Evolutionary conservation across 1,140 invertebrate genomes (phyloP), one percentile per base, ranked within the genome.

Genomic region (Aphelinus atriplicis): DNA sequence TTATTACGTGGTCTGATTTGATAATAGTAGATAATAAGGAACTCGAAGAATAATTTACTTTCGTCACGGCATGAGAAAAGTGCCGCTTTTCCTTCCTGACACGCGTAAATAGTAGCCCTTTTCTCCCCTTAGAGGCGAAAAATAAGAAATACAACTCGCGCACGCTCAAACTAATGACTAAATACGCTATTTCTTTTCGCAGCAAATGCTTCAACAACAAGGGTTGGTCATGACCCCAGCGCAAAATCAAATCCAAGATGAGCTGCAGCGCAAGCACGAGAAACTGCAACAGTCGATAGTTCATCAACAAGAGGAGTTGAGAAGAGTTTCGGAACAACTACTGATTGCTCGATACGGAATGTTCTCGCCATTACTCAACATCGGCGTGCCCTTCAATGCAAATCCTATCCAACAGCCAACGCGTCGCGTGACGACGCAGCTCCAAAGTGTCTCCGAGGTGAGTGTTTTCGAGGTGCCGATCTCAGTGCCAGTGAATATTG

Each of bases 221-320:
- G 88, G 84, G 53, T 82, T 90, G 26, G 82, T 89, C 2, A 89
- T 94, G 80, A 90, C 90, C 42, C 88, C 91, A 0, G 89, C 90
- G 6, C 93, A 93, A 80, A 90, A 89, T 51, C 92, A 93, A 79
- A 86, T 93, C 58, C 89, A 90, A 71, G 93, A 93, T 80, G 93
- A 95, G 84, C 83, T 96, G 80, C 93, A 95, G 82, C 90, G 92
- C 2, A 96, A 96, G 79, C 95, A 96, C 78, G 94, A 94, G 78
- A 92, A 96, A 83, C 86, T 96, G 50, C 94, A 96, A 79, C 92
- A 95, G 80, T 89, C 95, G 77, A 96, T 96, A 72, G 91, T 94
- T 47, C 91, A 94, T 79, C 95, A 96, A 80, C 95, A 96, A 81
- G 94, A 96, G 82, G 95, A 96, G 84, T 83, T 97, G 75, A 89